Conservation (phyloP, 1,140 invertebrate genomes). For the Littorina saxatilis region DNA sequence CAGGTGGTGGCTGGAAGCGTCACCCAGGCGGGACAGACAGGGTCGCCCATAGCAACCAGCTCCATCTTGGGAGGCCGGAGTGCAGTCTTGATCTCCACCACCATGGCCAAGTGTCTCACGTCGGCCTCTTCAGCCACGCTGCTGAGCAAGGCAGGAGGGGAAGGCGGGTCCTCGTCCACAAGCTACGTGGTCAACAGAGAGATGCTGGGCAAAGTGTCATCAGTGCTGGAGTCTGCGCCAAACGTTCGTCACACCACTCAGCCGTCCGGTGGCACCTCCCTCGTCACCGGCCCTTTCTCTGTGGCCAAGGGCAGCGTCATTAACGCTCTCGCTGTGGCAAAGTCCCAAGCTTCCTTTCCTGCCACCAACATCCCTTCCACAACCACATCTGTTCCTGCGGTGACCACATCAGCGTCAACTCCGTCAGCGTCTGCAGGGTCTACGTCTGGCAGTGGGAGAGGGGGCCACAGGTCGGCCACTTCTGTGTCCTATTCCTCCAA, state of each 20-base stretch:
- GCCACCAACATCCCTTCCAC: not conserved
- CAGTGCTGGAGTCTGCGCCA: conserved; percentile 58
- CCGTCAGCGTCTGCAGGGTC: not conserved
- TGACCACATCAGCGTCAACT: not conserved
- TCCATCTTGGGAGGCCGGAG: conserved; percentile 20
- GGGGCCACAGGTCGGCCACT: conserved; percentile 31
- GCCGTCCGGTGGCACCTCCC: not conserved
- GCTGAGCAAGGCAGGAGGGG: not conserved
- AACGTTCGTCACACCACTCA: not conserved
- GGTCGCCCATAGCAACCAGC: conserved; percentile 5
- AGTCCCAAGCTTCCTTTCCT: too few relatives aligned
- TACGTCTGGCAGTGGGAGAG: not conserved
- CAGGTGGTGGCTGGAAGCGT: conserved; percentile 14
- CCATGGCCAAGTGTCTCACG: conserved; percentile 19
- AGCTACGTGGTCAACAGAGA: conserved; percentile 41
- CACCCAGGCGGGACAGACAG: conserved; percentile 5
- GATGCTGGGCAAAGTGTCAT: conserved; percentile 61
- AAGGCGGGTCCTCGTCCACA: not conserved
- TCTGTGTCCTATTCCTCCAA: conserved; percentile 58
- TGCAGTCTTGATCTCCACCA: conserved; percentile 4
- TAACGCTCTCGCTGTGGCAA: not conserved
- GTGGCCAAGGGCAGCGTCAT: not conserved
- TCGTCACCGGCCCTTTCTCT: not conserved
- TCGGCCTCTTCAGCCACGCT: conserved; percentile 1
- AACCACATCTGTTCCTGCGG: too few relatives aligned